Percentiles rank a stretch among this genome's conserved stretches.
These are phyloP conservation scores for Drosophila ambigua DNA, from an alignment of 1,140 invertebrate species.

Conservation along the genomic window DNA sequence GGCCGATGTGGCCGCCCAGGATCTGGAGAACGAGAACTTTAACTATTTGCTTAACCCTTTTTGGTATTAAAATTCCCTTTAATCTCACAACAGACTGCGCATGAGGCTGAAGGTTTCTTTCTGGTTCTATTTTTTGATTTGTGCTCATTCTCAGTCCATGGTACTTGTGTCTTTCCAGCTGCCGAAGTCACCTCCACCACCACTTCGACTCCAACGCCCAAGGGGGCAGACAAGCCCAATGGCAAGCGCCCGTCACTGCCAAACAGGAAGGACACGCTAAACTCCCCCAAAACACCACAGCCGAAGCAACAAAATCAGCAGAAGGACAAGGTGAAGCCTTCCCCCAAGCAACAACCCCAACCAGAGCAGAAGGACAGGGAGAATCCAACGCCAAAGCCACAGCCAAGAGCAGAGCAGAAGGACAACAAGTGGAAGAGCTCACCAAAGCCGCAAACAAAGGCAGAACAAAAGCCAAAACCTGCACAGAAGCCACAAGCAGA, in stretches of 20 bases:
- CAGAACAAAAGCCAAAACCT: no score
- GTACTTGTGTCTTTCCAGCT: neutral
- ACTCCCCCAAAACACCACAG: neutral
- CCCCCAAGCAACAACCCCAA: neutral
- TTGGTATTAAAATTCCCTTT: slow-evolving; percentile 41
- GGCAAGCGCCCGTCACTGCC: neutral
- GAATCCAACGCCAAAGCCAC: slow-evolving; percentile 9
- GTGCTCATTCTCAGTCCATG: neutral
- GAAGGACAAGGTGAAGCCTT: slow-evolving; percentile 25
- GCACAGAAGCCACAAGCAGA: slow-evolving; percentile 18
- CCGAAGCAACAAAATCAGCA: slow-evolving; percentile 6
- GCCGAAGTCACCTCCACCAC: neutral
- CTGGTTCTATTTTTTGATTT: neutral
- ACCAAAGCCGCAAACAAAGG: no score
- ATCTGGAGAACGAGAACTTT: slow-evolving; percentile 38
- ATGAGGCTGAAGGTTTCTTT: neutral
- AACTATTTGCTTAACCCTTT: slow-evolving; percentile 54
- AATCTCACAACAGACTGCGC: no score
- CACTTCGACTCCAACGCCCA: neutral
- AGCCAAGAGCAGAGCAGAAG: no score
- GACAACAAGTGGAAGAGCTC: no score
- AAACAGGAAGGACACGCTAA: slow-evolving; percentile 1
- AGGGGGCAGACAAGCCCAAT: neutral
- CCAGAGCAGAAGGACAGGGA: neutral
- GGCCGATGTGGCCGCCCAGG: slow-evolving; percentile 8